Conservation (phyloP, 2,797 vertebrate genomes). For the Acipenser transmontanus region DNA sequence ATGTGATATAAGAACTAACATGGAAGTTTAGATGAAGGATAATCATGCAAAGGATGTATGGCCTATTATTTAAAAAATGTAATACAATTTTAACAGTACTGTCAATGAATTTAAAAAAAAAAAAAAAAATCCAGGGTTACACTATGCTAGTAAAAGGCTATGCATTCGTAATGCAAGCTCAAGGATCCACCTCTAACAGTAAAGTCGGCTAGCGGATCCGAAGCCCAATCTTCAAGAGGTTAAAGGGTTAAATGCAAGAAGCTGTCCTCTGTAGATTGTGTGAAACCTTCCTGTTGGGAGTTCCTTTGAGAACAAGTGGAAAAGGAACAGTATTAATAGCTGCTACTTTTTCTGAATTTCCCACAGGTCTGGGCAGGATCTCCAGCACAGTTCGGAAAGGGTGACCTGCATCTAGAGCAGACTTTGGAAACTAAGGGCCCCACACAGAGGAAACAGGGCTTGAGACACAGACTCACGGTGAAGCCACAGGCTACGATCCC, state of each 20-base stretch:
- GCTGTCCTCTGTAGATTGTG: constrained; percentile 36
- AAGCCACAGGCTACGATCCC: too few species aligned
- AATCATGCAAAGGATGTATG: too few species aligned
- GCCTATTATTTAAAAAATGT: too few species aligned
- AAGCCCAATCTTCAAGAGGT: constrained; percentile 18
- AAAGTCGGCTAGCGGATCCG: too few species aligned
- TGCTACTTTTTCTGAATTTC: constrained; percentile 39
- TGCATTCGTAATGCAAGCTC: too few species aligned
- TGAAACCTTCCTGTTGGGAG: constrained; percentile 65
- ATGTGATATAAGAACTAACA: too few species aligned
- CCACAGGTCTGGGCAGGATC: constrained; percentile 66
- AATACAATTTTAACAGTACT: too few species aligned
- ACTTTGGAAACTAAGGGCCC: constrained; percentile 37
- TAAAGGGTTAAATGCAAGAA: constrained; percentile 56
- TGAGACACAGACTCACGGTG: constrained; percentile 12
- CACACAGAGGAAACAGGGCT: constrained; percentile 47
- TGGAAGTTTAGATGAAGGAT: too few species aligned
- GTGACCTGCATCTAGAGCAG: constrained; percentile 51
- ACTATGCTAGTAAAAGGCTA: too few species aligned
- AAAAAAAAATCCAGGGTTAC: too few species aligned
- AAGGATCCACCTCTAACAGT: too few species aligned
- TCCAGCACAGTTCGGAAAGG: constrained; percentile 49
- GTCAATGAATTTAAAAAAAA: too few species aligned
- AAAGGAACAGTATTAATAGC: constrained; percentile 64
- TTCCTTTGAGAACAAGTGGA: constrained; percentile 59